Base-by-base conservation (phyloP, 23 tunicate species). In the Trididemnum nubilum region DNA sequence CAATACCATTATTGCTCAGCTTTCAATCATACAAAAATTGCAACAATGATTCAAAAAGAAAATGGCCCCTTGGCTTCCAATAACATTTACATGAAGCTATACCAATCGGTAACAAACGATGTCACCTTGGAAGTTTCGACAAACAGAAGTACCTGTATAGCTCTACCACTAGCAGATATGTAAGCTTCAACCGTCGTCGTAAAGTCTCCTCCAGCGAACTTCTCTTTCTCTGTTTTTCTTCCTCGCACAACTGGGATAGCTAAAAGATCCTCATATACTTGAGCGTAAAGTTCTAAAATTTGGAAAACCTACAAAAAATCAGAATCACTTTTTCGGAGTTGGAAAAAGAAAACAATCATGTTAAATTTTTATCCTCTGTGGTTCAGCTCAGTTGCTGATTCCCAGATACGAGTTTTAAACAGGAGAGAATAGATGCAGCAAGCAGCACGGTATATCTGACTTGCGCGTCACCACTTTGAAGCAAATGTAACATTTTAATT, bases 201-300 rank as follows among this genome's bases (percentile, higher is more conserved):
- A 76, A 90, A 94, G 67, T 94, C 98, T 35, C 98, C 98, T 36
- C 98, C 98, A 36, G 98, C 98, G 77, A 94, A 94, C 64, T 94
- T 94, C 72, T 94, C 98, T 52, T 94, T 94, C 34, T 88, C 87
- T 21, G 98, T 94, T 71, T 94, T 94, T 37, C 80, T 81, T 34
- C 98, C 98, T 4, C 87, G 79, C 18, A 94, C 98, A 40, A 89
- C 95, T 1, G 98, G 98, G 77, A 94, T 94, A 2, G 98, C 98
- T 15, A 94, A 91, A 29, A 60, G 57, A 24, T 94, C 98, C 71
- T 94, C 98, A 33, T 94, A 94, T 24, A 94, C 91, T 64, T 77
- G 86, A 0, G 95, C 95, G 78, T 94, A 94, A 35, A 86, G 64
- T 34, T 94, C 98, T 81, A 94, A 78, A 18, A 94, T 94, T 40